Base-by-base conservation (phyloP, 2,888 invertebrate genomes). In the Polydrusus pterygomalis region DNA sequence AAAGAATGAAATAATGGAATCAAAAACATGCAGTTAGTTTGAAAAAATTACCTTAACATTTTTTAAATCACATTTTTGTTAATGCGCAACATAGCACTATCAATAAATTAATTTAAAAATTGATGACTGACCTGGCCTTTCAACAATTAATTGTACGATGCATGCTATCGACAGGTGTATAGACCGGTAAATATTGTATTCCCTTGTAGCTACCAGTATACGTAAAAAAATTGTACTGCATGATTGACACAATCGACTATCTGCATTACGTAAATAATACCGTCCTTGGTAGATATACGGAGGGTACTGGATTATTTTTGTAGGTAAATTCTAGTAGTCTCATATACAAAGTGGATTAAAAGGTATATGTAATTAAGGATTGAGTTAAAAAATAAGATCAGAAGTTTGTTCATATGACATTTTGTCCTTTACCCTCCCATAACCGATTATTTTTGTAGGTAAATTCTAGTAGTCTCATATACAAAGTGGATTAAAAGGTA, bases 211-310 rank as follows among this genome's bases (percentile, higher is more conserved):
- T 75, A 67, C 70, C 75, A 75, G 60, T 70, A 75, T 75, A 11
- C 40, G 70, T 70, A 58, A 70, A 73, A 75, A 75, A 60, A 13
- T 70, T 70, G 70, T 70, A 70, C 70, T 74, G 79, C 75, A 78
- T 77, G 77, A 74, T 78, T 79, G 77, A 79, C 75, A 79, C 74
- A 77, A 78, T 77, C 73, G 77, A 74, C 47, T 72, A 75, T 58
- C 74, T 75, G 73, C 73, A 78, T 78, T 78, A 78, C 78, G 78
- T 73, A 76, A 76, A 76, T 63, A 77, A 70, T 70, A 69, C 20
- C 54, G 77, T 38, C 77, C 77, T 77, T 77, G 74, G 20, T 70
- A 25, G 56, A 70, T 17, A 72, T 64, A 63, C 38, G 51, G 64
- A 64, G 51, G 64, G 43, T 71, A 64, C 18, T 13, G 10, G n/a